Evolutionary conservation across 92 coral and sea anemone genomes (phyloP).

Genomic region (Plumapathes pennacea): DNA sequence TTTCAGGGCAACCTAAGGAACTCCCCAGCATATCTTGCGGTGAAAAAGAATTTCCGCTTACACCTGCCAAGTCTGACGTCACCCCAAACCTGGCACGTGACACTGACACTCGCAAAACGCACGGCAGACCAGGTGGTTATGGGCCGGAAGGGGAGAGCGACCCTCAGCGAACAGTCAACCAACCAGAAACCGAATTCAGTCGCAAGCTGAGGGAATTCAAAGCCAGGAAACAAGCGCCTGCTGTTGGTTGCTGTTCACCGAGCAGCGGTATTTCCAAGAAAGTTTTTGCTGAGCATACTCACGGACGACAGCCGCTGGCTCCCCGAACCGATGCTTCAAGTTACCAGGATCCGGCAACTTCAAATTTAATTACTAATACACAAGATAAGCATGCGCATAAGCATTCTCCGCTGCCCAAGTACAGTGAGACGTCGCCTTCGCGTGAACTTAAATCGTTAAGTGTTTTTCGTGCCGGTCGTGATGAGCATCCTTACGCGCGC

Average conservation of each 20-base stretch:
- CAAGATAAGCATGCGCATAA: no score
- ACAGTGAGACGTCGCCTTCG: no score
- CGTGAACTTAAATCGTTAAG: no score
- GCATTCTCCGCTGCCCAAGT: no score
- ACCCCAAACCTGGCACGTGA: background rate
- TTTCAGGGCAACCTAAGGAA: no score
- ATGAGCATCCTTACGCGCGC: background rate
- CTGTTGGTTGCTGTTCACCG: background rate
- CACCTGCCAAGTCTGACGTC: no score
- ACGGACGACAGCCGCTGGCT: background rate
- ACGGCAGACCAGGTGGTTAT: constrained; percentile 64
- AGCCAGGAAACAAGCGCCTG: background rate
- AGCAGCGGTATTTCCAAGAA: constrained; percentile 3
- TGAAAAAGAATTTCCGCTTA: no score
- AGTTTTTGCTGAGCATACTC: no score
- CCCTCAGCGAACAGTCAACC: constrained; percentile 40
- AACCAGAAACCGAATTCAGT: constrained; percentile 29
- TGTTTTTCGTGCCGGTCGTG: no score
- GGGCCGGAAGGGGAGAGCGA: constrained; percentile 92
- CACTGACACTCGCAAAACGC: constrained; percentile 10
- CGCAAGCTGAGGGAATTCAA: constrained; percentile 3
- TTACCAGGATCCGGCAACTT: background rate
- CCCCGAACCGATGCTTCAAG: background rate
- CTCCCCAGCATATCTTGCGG: no score
- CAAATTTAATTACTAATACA: no score